These are phyloP conservation scores for Lamprotornis superbus DNA, from an alignment of 2,113 vertebrate genomes.

Conservation along the genomic window DNA sequence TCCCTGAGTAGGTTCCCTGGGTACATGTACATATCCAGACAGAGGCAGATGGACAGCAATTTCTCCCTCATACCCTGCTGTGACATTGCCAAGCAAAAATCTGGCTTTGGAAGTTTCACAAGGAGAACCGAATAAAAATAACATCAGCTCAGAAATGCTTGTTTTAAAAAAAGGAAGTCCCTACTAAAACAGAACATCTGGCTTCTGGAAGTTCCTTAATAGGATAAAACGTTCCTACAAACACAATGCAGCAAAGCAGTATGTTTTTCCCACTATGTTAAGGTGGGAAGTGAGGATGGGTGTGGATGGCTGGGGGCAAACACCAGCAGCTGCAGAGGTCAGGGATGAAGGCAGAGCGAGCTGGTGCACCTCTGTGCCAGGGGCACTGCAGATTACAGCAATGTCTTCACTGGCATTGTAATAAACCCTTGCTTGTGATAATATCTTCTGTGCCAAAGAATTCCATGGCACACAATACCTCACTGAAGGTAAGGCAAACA, in stretches of 20 bases:
- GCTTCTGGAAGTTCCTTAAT: neutral
- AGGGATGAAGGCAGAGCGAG: neutral
- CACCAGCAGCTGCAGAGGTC: neutral
- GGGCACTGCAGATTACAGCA: neutral
- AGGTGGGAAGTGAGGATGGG: neutral
- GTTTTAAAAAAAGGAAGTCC: neutral
- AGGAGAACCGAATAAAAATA: slow-evolving; percentile 34
- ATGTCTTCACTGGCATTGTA: neutral
- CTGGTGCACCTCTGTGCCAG: neutral
- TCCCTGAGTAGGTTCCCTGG: neutral
- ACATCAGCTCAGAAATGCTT: neutral
- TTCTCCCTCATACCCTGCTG: neutral
- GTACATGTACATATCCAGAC: neutral
- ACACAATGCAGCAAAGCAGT: neutral
- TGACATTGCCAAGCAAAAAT: neutral
- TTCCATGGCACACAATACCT: accelerated
- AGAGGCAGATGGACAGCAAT: neutral
- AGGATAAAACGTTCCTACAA: neutral
- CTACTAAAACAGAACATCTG: neutral
- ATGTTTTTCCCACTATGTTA: neutral
- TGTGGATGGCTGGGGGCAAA: neutral
- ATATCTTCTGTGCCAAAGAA: neutral
- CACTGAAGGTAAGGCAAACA: neutral
- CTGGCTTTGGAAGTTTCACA: neutral
- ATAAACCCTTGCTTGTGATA: accelerated